Base-by-base conservation (phyloP, 2,888 invertebrate species). In the Listrodromus nycthemerus region DNA sequence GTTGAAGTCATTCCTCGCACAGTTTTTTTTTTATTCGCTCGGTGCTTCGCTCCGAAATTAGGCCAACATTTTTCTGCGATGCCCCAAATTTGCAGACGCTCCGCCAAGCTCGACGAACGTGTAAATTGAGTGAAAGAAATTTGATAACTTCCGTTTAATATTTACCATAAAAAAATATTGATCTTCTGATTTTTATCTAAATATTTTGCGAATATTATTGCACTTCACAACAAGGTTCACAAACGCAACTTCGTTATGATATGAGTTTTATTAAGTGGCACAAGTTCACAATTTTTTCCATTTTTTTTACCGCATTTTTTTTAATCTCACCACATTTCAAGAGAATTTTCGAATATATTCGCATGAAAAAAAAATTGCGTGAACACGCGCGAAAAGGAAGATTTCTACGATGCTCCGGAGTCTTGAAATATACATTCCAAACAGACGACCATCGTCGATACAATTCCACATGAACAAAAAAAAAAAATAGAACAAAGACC, bases 31-130 rank as follows among this genome's bases (percentile, higher is more conserved):
- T n/a, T n/a, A n/a, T n/a, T n/a, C n/a, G n/a, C n/a, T n/a, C 50
- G 45, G 58, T 37, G 30, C 7, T 50, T 65, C 30, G 13, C 45
- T 37, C 55, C 5, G 52, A 55, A 76, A n/a, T 82, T 71, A 52
- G 63, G 66, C 76, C 52, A 69, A 81, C 78, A 80, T 86, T 83
- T 75, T 75, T 86, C 69, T 41, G 52, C 66, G 83, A 86, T 79
- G 76, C 82, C 84, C 8, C n/a, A 70, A 79, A 37, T 16, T 73
- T 52, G 21, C 45, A 3, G 3, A 8, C 19, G 58, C 50, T 48
- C 4, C 2, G 33, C 10, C 19, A 48, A 27, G 4, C 1, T 58
- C 58, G 41, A 45, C 37, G 8, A 24, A 27, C n/a, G 65, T 55
- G 27, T 48, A 45, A 16, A 67, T 13, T 24, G 6, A 16, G 13